Evolutionary conservation across 2,113 vertebrate species (phyloP).

Genomic region (Aldabrachelys gigantea): DNA sequence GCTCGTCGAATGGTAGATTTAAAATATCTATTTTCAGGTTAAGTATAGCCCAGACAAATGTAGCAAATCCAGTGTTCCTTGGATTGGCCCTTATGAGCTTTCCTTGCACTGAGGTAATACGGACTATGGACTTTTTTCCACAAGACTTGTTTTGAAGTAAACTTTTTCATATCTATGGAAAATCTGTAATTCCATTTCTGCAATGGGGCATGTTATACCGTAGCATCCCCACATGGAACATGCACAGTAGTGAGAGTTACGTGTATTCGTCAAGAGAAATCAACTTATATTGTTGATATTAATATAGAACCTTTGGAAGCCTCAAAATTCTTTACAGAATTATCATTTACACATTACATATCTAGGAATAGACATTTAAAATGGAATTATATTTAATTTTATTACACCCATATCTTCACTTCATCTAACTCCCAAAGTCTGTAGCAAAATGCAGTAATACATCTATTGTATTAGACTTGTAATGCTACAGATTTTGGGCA

Average conservation of each 20-base stretch:
- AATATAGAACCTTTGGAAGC: not conserved
- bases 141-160: not conserved
- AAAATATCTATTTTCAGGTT: not conserved
- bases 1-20: not conserved
- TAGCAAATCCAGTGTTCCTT: not conserved
- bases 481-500: not conserved
- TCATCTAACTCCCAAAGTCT: not conserved
- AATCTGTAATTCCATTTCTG: not conserved
- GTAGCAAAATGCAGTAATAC: not conserved
- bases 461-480: not conserved
- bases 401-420: not conserved
- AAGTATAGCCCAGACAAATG: not conserved
- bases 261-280: not conserved
- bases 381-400: not conserved
- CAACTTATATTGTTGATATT: slow-evolving; percentile 7
- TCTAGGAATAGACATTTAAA: not conserved
- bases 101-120: slow-evolving; percentile 12
- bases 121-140: not conserved
- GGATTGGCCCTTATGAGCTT: not conserved
- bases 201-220: not conserved
- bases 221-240: not conserved
- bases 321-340: not conserved
- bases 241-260: not conserved
- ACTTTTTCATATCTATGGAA: not conserved
- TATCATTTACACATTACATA: not conserved